A percentile compares a stretch with the other conserved stretches of the same genome.
phyloP scores from a whole-genome alignment of 2,888 invertebrate species.

The Dryocosmus kuriphilus region DNA sequence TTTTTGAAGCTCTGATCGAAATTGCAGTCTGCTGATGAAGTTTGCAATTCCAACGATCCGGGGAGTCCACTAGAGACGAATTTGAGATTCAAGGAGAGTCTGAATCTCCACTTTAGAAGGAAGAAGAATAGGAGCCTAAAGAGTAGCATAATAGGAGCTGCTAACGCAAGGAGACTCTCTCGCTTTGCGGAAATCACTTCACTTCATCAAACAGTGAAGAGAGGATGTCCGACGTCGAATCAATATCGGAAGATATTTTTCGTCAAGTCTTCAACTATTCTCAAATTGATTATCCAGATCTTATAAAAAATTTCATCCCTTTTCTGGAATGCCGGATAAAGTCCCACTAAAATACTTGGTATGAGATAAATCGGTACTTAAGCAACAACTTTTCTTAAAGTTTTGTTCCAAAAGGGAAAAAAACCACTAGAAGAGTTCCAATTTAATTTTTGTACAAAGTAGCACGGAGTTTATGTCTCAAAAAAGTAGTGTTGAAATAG shows the following conservation, averaged over 20 bases:
- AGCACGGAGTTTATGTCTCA: no score
- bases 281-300: conserved; percentile 1
- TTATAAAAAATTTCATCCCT: no score
- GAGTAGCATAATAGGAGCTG: conserved; percentile 62
- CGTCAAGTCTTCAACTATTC: not conserved
- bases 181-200: conserved; percentile 32
- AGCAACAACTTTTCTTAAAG: no score
- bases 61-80: conserved; percentile 57
- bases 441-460: no score
- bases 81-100: conserved; percentile 59
- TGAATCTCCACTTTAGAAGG: conserved; percentile 61
- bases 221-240: not conserved
- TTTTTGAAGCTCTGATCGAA: conserved; percentile 2
- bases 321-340: no score
- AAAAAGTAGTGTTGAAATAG: no score
- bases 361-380: no score
- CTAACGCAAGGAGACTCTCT: conserved; percentile 34
- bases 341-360: no score
- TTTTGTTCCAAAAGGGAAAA: no score
- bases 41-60: conserved; percentile 16
- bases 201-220: not conserved
- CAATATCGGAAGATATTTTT: not conserved
- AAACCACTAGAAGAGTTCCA: no score
- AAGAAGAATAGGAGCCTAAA: conserved; percentile 65
- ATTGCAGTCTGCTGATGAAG: conserved; percentile 39